Evolutionary conservation across 1,140 invertebrate species (phyloP).

Genomic region (Lasaia peninsularis): DNA sequence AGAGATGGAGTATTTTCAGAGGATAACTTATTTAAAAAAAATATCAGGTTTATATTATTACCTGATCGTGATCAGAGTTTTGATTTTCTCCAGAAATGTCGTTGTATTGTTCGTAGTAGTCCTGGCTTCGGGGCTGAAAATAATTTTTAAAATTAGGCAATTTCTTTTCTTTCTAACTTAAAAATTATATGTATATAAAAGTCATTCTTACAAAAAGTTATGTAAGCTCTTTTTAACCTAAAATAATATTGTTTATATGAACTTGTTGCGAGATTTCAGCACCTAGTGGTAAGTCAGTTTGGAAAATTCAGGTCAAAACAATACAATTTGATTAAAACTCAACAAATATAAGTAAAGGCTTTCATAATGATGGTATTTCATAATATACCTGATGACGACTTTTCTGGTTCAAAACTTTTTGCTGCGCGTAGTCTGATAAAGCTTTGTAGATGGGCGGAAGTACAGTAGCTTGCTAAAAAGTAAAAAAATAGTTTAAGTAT

Average conservation of each 20-base stretch:
- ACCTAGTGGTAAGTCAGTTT: too few species aligned
- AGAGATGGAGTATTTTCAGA: too few species aligned
- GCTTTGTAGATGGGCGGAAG: slow-evolving; percentile 55
- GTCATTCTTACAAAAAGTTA: too few species aligned
- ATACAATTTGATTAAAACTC: too few species aligned
- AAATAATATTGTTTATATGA: too few species aligned
- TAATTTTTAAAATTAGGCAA: background rate
- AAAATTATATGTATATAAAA: too few species aligned
- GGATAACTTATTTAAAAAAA: background rate
- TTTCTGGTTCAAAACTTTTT: slow-evolving; percentile 31
- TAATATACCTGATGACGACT: slow-evolving; percentile 15
- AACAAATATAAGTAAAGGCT: background rate
- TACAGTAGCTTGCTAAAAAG: slow-evolving; percentile 42
- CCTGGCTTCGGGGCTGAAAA: slow-evolving; percentile 33
- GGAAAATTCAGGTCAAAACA: too few species aligned
- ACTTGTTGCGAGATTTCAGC: too few species aligned
- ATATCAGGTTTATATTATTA: slow-evolving; percentile 17
- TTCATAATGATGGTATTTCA: too few species aligned
- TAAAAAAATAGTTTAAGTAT: background rate
- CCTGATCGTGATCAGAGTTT: slow-evolving; percentile 33
- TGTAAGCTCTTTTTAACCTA: too few species aligned
- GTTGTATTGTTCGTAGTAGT: slow-evolving; percentile 29
- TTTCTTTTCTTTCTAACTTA: too few species aligned
- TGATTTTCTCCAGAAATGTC: slow-evolving; percentile 25
- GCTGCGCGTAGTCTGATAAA: slow-evolving; percentile 45